Base-by-base conservation (phyloP, 2,113 vertebrate species). In the Epinephelus cyanopodus region DNA sequence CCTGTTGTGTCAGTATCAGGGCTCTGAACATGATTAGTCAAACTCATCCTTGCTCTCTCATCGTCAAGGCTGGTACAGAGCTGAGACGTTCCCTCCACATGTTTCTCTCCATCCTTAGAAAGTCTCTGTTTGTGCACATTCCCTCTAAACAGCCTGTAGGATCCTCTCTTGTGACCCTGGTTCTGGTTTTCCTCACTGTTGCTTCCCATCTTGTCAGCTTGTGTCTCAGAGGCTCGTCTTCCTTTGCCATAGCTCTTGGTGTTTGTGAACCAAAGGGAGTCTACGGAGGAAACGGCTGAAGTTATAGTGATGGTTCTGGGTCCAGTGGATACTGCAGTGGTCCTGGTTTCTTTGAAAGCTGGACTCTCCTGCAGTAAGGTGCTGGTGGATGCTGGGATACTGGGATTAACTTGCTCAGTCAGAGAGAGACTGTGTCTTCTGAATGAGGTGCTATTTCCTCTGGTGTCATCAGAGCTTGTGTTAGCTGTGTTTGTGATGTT, bases 341-440 rank as follows among this genome's bases (percentile, higher is more conserved):
- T 66, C 61, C 21, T 85, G 69, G 82, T 90, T 57, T 92, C 87
- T 86, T 90, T 89, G 42, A 85, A 62, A 58, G 54, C 8, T 64
- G 79, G 52, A 63, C 14, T 60, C 14, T 64, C 53, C 18, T 37
- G 79, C 52, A 15, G 1, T 8, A 18, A 52, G 14, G 29, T 23
- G 68, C 53, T 37, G 18, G 56, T 45, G 57, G 75, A 78, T 79
- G 27, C 50, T 50, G 66, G 66, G 64, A 0, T 21, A 80, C 15
- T 87, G 83, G 95, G 74, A 82, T 94, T 82, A 60, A 95, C 93
- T 39, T 60, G 92, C 75, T 87, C 83, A 21, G 89, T 86, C 90
- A 95, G 93, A 85, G 79, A 68, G 33, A 77, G 48, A 11, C 27
- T 50, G n/a, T 45, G 29, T 25, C 27, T 48, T 63, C 33, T 27